phyloP scores from a whole-genome alignment of 2,113 vertebrate species.

The Trogon melanurus region DNA sequence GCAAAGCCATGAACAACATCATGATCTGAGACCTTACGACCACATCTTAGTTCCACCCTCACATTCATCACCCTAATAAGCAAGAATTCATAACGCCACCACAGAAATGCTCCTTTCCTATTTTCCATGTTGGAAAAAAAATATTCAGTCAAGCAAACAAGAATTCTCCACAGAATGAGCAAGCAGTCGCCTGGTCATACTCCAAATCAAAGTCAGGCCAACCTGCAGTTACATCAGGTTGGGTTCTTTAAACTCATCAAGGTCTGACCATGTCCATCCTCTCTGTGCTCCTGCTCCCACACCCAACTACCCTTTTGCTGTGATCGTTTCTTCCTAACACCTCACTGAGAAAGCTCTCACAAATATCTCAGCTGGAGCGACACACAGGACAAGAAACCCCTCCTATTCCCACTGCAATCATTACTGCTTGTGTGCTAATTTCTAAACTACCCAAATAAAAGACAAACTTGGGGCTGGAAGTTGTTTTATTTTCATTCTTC shows the following conservation, averaged over 20 bases:
- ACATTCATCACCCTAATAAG: not conserved
- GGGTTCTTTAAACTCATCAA: not conserved
- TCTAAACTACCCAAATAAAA: not conserved
- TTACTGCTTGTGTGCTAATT: not conserved
- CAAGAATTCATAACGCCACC: not conserved
- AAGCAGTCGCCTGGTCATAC: not conserved
- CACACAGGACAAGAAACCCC: rapidly evolving
- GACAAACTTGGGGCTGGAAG: not conserved
- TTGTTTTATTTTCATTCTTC: not conserved
- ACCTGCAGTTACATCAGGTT: not conserved
- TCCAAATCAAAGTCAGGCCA: not conserved
- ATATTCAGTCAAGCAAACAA: not conserved
- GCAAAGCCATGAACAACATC: not conserved
- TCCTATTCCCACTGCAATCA: not conserved
- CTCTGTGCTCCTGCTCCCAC: not conserved
- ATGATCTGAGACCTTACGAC: not conserved
- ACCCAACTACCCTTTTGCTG: rapidly evolving
- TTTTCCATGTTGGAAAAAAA: not conserved
- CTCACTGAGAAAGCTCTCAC: not conserved
- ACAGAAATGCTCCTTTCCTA: not conserved
- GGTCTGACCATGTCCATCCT: not conserved
- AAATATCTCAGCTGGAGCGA: not conserved
- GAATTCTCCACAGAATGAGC: not conserved
- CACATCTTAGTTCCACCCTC: not conserved
- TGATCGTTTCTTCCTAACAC: not conserved